Percentiles rank a stretch among this genome's conserved stretches.
Conservation (phyloP, 30 jellyfish, hydroid and myxozoan species). For the Cassiopea andromeda region DNA sequence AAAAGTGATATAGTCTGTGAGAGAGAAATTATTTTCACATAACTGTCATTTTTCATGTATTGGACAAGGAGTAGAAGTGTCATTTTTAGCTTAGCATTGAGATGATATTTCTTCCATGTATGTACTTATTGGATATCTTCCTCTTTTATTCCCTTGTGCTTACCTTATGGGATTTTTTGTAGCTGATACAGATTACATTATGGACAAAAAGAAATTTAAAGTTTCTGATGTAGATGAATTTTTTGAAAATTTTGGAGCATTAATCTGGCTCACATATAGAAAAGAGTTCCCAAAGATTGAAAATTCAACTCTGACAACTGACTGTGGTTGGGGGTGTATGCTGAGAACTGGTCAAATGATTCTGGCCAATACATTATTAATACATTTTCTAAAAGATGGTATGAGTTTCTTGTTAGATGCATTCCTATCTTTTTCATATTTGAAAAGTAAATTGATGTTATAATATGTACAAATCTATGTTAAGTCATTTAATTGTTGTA, state of each 20-base stretch:
- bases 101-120: too few species aligned
- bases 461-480: too few species aligned
- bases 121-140: too few species aligned
- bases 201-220: slow-evolving; percentile 42
- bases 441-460: background rate
- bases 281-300: slow-evolving; percentile 90
- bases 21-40: too few species aligned
- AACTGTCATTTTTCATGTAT: too few species aligned
- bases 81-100: too few species aligned
- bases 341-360: slow-evolving; percentile 98
- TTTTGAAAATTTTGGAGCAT: slow-evolving; percentile 82
- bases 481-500: too few species aligned
- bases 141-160: too few species aligned
- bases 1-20: too few species aligned
- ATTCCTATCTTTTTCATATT: background rate
- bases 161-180: background rate
- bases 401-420: background rate
- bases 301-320: slow-evolving; percentile 92
- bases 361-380: slow-evolving; percentile 85
- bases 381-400: slow-evolving; percentile 88
- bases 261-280: slow-evolving; percentile 93
- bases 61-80: too few species aligned
- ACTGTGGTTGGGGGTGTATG: slow-evolving; percentile 99
- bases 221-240: slow-evolving; percentile 75
- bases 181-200: slow-evolving; percentile 55